Conservation (phyloP, 1,140 invertebrate species). For the Cyrtorhinus lividipennis region DNA sequence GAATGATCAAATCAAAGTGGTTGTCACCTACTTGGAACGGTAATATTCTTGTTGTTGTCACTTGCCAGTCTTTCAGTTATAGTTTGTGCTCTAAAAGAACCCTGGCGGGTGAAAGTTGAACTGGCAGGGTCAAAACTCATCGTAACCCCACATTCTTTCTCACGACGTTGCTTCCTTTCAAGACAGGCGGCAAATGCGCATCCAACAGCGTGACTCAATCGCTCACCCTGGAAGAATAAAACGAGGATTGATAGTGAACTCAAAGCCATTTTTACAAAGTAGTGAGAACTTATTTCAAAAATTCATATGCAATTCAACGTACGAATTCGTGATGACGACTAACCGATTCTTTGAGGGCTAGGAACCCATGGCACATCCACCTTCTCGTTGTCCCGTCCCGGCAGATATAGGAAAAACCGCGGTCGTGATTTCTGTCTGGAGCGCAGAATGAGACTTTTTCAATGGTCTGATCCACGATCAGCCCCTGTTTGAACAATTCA, state of each 20-base stretch:
- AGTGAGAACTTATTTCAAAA: neutral
- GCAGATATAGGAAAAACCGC: constrained; percentile 91
- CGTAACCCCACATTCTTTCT: constrained; percentile 88
- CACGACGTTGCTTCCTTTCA: constrained; percentile 92
- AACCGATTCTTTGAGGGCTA: constrained; percentile 86
- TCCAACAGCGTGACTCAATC: constrained; percentile 95
- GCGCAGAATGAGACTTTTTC: constrained; percentile 99
- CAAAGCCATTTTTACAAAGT: too few species aligned
- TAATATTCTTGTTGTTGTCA: constrained; percentile 23
- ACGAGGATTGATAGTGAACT: constrained; percentile 10
- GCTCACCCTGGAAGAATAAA: constrained; percentile 61
- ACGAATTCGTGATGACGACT: constrained; percentile 23
- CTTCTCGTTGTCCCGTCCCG: constrained; percentile 67
- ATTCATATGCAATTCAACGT: neutral
- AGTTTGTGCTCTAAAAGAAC: constrained; percentile 73
- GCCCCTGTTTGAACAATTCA: constrained; percentile 43
- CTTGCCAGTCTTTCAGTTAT: constrained; percentile 61
- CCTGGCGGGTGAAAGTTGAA: constrained; percentile 84
- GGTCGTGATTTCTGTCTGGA: constrained; percentile 94
- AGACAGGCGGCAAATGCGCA: constrained; percentile 98
- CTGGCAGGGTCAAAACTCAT: constrained; percentile 89
- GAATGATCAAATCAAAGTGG: too few species aligned
- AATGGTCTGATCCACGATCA: constrained; percentile 99
- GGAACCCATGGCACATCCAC: constrained; percentile 99
- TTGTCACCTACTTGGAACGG: constrained; percentile 18